Percentiles rank a stretch among this genome's conserved stretches.
Evolutionary conservation across 2,113 vertebrate species (phyloP).

Genomic region (Elephantulus edwardii): DNA sequence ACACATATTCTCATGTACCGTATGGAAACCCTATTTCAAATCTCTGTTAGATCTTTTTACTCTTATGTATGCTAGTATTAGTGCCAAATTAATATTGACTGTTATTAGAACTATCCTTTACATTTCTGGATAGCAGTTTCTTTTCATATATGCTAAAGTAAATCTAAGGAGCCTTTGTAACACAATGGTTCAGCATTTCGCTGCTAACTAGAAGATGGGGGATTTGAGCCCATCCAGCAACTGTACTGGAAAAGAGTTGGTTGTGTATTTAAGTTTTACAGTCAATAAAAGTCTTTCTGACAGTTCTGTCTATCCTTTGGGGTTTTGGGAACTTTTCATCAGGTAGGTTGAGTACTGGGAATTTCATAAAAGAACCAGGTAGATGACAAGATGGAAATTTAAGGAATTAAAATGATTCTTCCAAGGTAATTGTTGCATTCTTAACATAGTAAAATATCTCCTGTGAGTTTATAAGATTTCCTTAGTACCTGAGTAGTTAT

Average conservation of each 20-base stretch:
- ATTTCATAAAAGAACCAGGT: constrained; percentile 25
- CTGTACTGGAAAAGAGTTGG: background rate
- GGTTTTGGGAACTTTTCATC: no score
- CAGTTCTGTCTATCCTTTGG: no score
- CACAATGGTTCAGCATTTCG: background rate
- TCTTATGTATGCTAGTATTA: background rate
- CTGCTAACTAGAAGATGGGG: background rate
- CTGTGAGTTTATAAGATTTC: constrained; percentile 34
- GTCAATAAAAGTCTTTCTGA: background rate
- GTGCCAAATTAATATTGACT: constrained; percentile 13
- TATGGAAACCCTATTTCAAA: constrained; percentile 58
- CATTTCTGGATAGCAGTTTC: constrained; percentile 37
- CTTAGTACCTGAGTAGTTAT: background rate
- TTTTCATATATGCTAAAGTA: background rate
- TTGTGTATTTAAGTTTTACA: background rate
- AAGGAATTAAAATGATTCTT: constrained; percentile 7
- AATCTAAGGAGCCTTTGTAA: background rate
- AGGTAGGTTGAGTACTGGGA: constrained; percentile 17
- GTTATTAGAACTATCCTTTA: constrained; percentile 3
- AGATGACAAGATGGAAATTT: background rate
- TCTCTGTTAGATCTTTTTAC: background rate
- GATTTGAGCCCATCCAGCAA: background rate
- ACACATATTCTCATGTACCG: constrained; percentile 46
- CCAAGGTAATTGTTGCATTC: background rate
- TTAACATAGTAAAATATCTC: constrained; percentile 34